phyloP scores from a whole-genome alignment of 1,140 invertebrate species.

The Penaeus vannamei region DNA sequence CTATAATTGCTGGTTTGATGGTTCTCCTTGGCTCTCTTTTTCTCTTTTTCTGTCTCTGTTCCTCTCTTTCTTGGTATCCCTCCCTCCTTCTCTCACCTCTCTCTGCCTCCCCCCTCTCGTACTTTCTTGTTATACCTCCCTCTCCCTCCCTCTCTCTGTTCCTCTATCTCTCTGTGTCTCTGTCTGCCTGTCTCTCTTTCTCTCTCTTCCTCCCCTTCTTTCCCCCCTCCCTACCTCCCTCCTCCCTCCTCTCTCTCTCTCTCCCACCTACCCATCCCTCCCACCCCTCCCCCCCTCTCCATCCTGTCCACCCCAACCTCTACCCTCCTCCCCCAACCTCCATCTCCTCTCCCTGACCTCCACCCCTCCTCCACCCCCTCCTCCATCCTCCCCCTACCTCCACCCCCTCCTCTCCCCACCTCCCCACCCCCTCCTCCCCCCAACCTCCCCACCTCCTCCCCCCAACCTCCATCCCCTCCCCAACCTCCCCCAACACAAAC shows the following conservation, averaged over 20 bases:
- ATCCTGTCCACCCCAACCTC: neutral
- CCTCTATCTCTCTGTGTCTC: too few relatives aligned
- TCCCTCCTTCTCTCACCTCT: neutral
- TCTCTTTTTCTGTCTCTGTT: neutral
- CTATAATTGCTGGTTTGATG: too few relatives aligned
- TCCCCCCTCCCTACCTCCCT: too few relatives aligned
- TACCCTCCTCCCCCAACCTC: too few relatives aligned
- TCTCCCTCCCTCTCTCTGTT: neutral
- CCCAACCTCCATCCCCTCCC: neutral
- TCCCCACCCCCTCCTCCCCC: neutral
- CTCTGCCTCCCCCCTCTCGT: neutral
- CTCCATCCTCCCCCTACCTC: neutral
- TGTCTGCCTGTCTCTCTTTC: neutral
- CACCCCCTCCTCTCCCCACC: neutral
- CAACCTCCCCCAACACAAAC: neutral
- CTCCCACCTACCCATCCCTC: neutral
- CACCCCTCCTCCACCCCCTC: neutral
- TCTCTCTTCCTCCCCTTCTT: too few relatives aligned
- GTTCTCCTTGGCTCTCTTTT: neutral
- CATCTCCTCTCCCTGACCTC: neutral
- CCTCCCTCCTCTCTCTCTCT: neutral
- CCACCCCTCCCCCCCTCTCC: too few relatives aligned
- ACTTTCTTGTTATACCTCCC: neutral
- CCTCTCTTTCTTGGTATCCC: slow-evolving; percentile 12
- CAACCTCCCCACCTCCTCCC: neutral